Base-by-base conservation (phyloP, 37 sponge, comb jelly and placozoan species). In the Lycopodina hypogea region DNA sequence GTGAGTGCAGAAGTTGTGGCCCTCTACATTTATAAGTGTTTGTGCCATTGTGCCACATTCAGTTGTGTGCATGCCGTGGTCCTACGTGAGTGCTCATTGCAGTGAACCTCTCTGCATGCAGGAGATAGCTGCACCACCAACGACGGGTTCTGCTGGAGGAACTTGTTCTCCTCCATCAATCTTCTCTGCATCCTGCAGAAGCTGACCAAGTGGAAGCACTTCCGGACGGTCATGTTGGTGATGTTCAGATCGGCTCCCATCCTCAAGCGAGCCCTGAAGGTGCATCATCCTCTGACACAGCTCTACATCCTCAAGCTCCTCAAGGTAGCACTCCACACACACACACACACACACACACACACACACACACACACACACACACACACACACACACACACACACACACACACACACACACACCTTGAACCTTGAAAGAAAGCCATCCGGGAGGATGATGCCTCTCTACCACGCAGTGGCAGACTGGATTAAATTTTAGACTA, bases 181-280 rank as follows among this genome's bases (percentile, higher is more conserved):
- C 77, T 97, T 70, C 69, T 94, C 56, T 59, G 97, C 22, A 87
- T 97, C 48, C 79, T 97, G 29, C 97, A 94, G 76, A 97, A 94
- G 69, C 79, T 97, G 55, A 94, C 92, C 30, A 97, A 97, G 58
- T 97, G 97, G 97, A 94, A 93, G 77, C 92, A 90, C 55, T 94
- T 92, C 34, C 76, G 95, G 11, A 90, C 85, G 11, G 91, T 97
- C 81, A 92, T 97, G 90, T 71, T 97, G 85, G 93, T 95, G 28
- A 93, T 94, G 74, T 97, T 97, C 80, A 86, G 94, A 30, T 94
- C 95, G 4, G 93, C 97, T 35, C 97, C 92, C 0, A 97, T 97
- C 33, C 81, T 97, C 41, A 97, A 97, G 81, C 87, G 93, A 63
- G 90, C 95, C 7, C 86, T 94, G 30, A 97, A 97, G 69, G 89